Percentiles rank a stretch among this genome's conserved stretches.
Conservation (phyloP, 2,797 vertebrate genomes). For the Microtus agrestis region DNA sequence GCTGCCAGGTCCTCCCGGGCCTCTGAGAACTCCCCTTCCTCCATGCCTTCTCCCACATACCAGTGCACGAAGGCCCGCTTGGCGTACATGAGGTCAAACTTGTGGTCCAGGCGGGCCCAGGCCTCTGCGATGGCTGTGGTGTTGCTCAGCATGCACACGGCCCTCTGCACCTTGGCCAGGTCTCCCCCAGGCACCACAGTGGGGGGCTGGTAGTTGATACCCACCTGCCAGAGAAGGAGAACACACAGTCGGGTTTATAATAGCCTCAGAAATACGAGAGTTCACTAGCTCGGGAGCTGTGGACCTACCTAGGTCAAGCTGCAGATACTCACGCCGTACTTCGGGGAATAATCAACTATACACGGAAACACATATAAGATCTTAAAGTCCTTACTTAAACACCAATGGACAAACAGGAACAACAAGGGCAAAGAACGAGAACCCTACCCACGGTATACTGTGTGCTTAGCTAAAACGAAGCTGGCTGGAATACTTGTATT, state of each 20-base stretch:
- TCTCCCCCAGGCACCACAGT: slow-evolving; percentile 2
- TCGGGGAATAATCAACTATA: background rate
- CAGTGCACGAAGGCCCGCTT: slow-evolving; percentile 90
- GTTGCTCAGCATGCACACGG: slow-evolving; percentile 20
- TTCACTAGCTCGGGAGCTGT: background rate
- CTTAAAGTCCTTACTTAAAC: background rate
- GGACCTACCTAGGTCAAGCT: background rate
- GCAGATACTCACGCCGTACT: background rate
- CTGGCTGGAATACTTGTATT: background rate
- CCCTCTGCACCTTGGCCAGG: slow-evolving; percentile 31
- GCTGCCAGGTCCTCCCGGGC: slow-evolving; percentile 89
- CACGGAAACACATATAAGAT: background rate
- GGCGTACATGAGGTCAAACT: slow-evolving; percentile 89
- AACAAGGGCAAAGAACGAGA: background rate
- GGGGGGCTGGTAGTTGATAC: slow-evolving; percentile 90
- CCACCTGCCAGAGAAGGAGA: background rate
- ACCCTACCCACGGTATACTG: background rate
- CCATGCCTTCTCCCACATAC: slow-evolving; percentile 90
- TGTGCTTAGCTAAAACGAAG: background rate
- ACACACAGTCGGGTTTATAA: background rate
- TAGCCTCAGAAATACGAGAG: background rate
- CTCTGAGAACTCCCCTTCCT: slow-evolving; percentile 89
- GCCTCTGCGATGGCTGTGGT: background rate
- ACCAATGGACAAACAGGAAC: background rate
- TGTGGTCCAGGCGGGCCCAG: slow-evolving; percentile 80